Evolutionary conservation across 2,113 vertebrate genomes (phyloP), one percentile per base, ranked within the genome.

Genomic region (Calidris pugnax): DNA sequence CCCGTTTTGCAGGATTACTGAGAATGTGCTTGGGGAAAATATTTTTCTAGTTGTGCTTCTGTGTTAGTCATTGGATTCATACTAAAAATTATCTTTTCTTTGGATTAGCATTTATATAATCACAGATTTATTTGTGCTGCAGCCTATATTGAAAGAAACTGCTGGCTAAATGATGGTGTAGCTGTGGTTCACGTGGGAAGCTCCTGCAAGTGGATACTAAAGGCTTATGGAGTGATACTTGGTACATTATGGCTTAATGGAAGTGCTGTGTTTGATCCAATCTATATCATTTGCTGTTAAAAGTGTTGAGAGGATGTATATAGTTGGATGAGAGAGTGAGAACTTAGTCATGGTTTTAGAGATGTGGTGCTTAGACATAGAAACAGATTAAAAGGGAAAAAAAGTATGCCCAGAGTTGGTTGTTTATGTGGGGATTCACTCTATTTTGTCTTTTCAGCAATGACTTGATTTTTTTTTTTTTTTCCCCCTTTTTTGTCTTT

Each of bases 81-180:
- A n/a, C 37, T 55, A 76, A 51, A 20, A 45, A 62, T 57, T 78
- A 16, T 56, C 68, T 94, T 76, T 74, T 17, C 50, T 87, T 83
- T 64, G 43, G 57, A 28, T 93, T 71, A 64, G 63, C 78, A 23
- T 91, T 88, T 83, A 47, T 28, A 47, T 80, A 87, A 85, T 94
- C 67, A 51, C 47, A 74, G 91, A 57, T 91, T 82, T 79, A 64
- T 87, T 93, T 80, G 78, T 50, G 47, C 93, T 73, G 76, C 37
- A 71, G 79, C 59, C 67, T 69, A 56, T 59, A 90, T 35, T 55
- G 75, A 83, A 86, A 63, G 63, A 47, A 80, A 14, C 74, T 80
- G 63, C 62, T 4, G 7, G 26, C 39, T 83, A 88, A 83, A 32
- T 16, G 45, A 47, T 73, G 67, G 22, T 26, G n/a, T 69, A 20